Conservation (phyloP, 2,888 invertebrate species). For the Drosophila koepferae region DNA sequence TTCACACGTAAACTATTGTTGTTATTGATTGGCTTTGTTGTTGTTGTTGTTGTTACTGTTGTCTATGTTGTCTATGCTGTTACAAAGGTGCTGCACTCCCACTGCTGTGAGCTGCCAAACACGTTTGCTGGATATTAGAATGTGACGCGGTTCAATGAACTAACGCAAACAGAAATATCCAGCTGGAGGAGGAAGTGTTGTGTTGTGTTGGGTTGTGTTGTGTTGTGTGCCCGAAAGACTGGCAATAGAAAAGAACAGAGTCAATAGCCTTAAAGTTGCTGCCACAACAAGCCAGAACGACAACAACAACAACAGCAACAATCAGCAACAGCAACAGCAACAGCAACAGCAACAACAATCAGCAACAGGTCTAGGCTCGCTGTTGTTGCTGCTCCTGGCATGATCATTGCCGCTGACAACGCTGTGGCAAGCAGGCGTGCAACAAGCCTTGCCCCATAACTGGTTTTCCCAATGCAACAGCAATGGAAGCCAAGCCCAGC, state of each 20-base stretch:
- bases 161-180: conserved; percentile 46
- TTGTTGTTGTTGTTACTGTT: conserved; percentile 9
- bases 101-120: conserved; percentile 64
- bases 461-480: conserved; percentile 49
- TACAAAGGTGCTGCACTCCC: conserved; percentile 26
- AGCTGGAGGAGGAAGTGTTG: conserved; percentile 69
- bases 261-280: conserved; percentile 69
- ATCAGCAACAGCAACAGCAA: conserved; percentile 15
- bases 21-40: conserved; percentile 13
- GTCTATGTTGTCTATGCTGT: conserved; percentile 9
- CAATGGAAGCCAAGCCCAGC: conserved; percentile 19
- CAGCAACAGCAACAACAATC: conserved; percentile 28
- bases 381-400: conserved; percentile 67
- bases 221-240: conserved; percentile 47
- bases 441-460: conserved; percentile 76
- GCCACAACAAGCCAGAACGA: conserved; percentile 41
- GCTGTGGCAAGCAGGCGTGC: conserved; percentile 48
- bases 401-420: conserved; percentile 64
- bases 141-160: conserved; percentile 68
- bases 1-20: neutral
- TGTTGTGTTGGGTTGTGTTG: conserved; percentile 59
- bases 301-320: conserved; percentile 10
- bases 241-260: conserved; percentile 75
- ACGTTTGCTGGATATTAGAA: conserved; percentile 75
- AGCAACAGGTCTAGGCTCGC: conserved; percentile 71